These are phyloP conservation scores for Microtus agrestis DNA, from an alignment of 2,797 vertebrate genomes.

Conservation along the genomic window DNA sequence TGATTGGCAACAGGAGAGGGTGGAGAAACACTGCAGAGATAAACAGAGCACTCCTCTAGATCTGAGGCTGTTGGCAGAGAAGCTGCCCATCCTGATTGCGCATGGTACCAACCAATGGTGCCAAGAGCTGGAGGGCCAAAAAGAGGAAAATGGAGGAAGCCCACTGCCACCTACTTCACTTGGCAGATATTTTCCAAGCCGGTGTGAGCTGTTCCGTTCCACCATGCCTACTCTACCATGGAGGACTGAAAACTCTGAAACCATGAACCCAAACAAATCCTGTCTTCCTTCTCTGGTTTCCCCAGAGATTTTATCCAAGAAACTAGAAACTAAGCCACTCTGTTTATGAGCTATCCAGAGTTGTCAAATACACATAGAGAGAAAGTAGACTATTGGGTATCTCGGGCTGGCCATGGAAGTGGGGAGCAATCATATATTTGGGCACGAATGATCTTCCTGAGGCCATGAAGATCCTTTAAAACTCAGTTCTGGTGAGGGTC, in stretches of 20 bases:
- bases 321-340: not conserved
- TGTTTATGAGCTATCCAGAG: not conserved
- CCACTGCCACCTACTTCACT: not conserved
- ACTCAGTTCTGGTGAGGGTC: not conserved
- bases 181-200: not conserved
- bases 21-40: not conserved
- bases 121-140: not conserved
- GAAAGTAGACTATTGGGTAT: not conserved
- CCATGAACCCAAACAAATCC: not conserved
- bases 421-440: not conserved
- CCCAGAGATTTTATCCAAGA: not conserved
- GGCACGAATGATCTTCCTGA: not conserved
- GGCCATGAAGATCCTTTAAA: slow-evolving; percentile 12
- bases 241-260: not conserved
- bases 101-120: not conserved
- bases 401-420: not conserved
- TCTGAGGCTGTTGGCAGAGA: not conserved
- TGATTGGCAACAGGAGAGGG: not conserved
- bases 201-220: not conserved
- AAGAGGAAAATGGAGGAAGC: not conserved
- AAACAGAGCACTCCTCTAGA: not conserved
- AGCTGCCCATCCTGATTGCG: too few relatives aligned
- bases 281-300: not conserved
- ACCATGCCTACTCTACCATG: not conserved
- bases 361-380: not conserved